Evolutionary conservation across 2,113 vertebrate species (phyloP).

Genomic region (Takifugu bimaculatus): DNA sequence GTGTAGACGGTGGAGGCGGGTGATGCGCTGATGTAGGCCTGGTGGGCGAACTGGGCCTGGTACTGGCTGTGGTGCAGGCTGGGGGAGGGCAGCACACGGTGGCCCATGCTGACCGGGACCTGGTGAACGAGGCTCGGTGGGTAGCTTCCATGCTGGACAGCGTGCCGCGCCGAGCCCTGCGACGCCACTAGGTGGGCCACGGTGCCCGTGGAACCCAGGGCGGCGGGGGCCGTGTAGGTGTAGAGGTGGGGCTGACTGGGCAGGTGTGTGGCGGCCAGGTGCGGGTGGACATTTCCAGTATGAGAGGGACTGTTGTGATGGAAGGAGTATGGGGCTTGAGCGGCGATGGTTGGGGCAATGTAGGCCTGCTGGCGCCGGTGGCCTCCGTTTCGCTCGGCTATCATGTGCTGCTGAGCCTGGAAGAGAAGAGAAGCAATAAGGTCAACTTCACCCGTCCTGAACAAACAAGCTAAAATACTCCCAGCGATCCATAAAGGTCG

Average conservation of each 20-base stretch:
- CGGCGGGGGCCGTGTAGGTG: constrained; percentile 87
- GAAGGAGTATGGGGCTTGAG: constrained; percentile 93
- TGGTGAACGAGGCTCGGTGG: constrained; percentile 93
- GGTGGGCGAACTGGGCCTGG: constrained; percentile 96
- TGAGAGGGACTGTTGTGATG: constrained; percentile 93
- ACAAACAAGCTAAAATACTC: too few species aligned
- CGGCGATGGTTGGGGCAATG: constrained; percentile 91
- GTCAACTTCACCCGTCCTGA: background rate
- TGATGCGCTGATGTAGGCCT: constrained; percentile 98
- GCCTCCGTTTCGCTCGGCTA: constrained; percentile 81
- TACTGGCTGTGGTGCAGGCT: constrained; percentile 95
- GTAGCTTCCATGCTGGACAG: constrained; percentile 89
- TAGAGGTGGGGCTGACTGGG: constrained; percentile 94
- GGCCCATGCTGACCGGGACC: constrained; percentile 95
- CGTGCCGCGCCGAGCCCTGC: constrained; percentile 86
- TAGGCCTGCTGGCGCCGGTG: constrained; percentile 96
- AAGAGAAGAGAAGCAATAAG: constrained; percentile 2
- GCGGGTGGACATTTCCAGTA: constrained; percentile 84
- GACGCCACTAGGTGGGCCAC: constrained; percentile 95
- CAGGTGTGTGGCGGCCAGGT: constrained; percentile 89
- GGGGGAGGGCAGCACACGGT: constrained; percentile 90
- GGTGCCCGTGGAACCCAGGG: constrained; percentile 89
- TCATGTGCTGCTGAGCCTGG: constrained; percentile 92
- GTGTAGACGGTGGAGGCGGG: constrained; percentile 98
- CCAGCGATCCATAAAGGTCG: too few species aligned